Base-by-base conservation (phyloP, 92 coral and sea anemone genomes). In the Umimayanthus kanabou region DNA sequence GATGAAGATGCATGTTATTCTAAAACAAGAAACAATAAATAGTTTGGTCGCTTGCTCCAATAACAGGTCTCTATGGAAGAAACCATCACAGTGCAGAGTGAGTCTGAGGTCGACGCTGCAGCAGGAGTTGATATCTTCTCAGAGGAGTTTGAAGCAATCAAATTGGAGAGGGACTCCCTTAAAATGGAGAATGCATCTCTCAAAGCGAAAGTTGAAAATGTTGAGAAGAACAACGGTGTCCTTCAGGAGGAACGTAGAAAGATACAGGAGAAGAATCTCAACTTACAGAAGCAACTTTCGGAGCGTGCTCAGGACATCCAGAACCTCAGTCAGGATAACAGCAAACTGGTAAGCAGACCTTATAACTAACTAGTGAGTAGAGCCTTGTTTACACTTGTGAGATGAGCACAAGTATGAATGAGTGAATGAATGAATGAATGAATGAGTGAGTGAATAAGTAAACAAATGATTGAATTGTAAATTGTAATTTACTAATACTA, bases 261-360 rank as follows among this genome's bases (percentile, higher is more conserved):
- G 73, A 89, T 89, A 40, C 96, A 95, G 67, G 97, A 96, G 66
- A 93, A 91, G 87, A 91, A 95, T 25, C 93, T 94, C 47, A 92
- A 95, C 49, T 73, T 93, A 88, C 99, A 97, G 85, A 96, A 97
- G 79, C 91, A 89, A 45, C 84, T 93, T 13, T 92, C 96, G 4
- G 98, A 94, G 73, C 94, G 91, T 53, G 91, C 96, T 22, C 94
- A 93, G n/a, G 99, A 97, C 85, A 84, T 95, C 49, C 97, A 97
- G 73, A 94, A 89, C 47, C 91, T 97, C 85, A 92, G 94, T 76
- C 94, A 94, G 67, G 94, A 95, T 33, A 94, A 95, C 89, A 93
- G 94, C 79, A 97, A 95, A 76, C 87, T 95, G 18, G 93, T 90
- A 87, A 83, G 87, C 28, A 14, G 71, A 26, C 25, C 18, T 26